Conservation (phyloP, 2,797 vertebrate species). For the Adrianichthys oophorus region DNA sequence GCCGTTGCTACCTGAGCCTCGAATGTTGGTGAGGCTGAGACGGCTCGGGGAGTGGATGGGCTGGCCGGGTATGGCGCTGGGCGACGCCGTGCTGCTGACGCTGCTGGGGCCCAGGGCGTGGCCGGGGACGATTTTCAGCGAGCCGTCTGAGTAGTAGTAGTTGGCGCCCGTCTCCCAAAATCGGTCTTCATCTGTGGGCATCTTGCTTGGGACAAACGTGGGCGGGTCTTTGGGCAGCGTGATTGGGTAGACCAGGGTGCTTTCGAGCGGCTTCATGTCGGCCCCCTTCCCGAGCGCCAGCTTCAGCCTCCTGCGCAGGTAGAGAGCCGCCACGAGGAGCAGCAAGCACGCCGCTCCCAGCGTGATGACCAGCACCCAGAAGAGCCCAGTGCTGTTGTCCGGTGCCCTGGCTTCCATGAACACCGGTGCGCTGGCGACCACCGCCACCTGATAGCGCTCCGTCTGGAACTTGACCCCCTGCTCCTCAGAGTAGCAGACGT, state of each 20-base stretch:
- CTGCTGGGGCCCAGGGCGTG: slow-evolving; percentile 86
- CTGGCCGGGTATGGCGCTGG: slow-evolving; percentile 87
- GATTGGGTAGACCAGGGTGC: slow-evolving; percentile 92
- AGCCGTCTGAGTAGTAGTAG: slow-evolving; percentile 95
- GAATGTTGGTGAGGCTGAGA: slow-evolving; percentile 89
- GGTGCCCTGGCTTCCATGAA: slow-evolving; percentile 89
- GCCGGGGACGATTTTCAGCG: slow-evolving; percentile 95
- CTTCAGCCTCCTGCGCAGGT: slow-evolving; percentile 86
- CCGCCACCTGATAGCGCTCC: slow-evolving; percentile 86
- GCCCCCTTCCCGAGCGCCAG: slow-evolving; percentile 87
- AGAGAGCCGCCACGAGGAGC: slow-evolving; percentile 85
- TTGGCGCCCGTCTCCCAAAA: slow-evolving; percentile 94
- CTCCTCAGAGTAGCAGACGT: slow-evolving; percentile 90
- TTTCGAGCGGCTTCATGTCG: slow-evolving; percentile 88
- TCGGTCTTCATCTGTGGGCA: slow-evolving; percentile 88
- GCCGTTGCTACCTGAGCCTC: slow-evolving; percentile 90
- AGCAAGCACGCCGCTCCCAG: slow-evolving; percentile 86
- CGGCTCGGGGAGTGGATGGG: slow-evolving; percentile 91
- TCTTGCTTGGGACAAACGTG: slow-evolving; percentile 87
- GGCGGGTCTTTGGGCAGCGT: slow-evolving; percentile 91
- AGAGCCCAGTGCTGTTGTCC: slow-evolving; percentile 86
- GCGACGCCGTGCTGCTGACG: slow-evolving; percentile 81
- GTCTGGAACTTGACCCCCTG: slow-evolving; percentile 83
- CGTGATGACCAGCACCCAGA: slow-evolving; percentile 92
- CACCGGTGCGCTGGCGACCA: slow-evolving; percentile 81